Conservation (phyloP, 2,888 invertebrate species). For the Arrhopalites spinosus region DNA sequence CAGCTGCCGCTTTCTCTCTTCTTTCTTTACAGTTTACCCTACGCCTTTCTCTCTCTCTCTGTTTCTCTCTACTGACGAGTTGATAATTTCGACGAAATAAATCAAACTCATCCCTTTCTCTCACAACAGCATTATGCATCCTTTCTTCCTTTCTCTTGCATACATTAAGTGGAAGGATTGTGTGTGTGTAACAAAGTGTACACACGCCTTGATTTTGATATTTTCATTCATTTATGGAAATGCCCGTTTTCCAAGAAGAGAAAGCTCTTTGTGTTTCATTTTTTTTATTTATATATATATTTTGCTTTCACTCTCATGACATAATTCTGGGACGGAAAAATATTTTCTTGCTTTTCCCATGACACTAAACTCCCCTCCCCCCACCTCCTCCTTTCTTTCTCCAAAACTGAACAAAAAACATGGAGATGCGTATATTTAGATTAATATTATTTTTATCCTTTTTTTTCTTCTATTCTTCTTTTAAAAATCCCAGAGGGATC, state of each 20-base stretch:
- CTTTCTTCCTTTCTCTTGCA: neutral
- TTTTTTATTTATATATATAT: no score
- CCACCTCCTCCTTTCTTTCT: neutral
- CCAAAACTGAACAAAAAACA: no score
- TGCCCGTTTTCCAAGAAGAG: no score
- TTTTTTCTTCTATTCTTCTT: no score
- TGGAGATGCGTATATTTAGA: no score
- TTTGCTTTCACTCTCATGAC: no score
- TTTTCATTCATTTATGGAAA: conserved; percentile 14
- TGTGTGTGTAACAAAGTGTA: neutral
- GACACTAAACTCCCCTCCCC: neutral
- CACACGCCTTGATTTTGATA: neutral
- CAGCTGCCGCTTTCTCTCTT: conserved; percentile 5
- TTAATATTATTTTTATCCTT: no score
- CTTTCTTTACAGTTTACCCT: neutral
- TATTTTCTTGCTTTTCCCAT: no score
- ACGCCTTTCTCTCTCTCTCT: neutral
- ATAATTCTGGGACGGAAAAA: no score
- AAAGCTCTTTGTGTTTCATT: no score
- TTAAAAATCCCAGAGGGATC: no score
- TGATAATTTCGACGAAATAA: conserved; percentile 30
- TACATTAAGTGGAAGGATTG: neutral
- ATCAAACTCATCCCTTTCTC: conserved; percentile 18
- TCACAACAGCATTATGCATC: neutral
- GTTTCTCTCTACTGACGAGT: conserved; percentile 11